phyloP scores from a whole-genome alignment of 2,888 invertebrate genomes.

The Linyphia triangularis region DNA sequence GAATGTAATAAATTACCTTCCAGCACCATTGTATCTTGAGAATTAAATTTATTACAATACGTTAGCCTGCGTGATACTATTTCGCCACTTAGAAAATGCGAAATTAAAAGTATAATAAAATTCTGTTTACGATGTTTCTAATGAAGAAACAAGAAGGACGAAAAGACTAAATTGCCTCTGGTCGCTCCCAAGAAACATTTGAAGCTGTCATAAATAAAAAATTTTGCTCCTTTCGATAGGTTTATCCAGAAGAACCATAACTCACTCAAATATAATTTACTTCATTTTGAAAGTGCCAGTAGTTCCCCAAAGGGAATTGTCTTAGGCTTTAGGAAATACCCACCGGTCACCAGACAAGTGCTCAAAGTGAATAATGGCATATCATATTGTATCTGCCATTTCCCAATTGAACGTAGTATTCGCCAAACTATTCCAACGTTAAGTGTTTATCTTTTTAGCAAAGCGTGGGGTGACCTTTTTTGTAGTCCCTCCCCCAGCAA shows the following conservation, averaged over 20 bases:
- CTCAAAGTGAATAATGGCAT: constrained; percentile 31
- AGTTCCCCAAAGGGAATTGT: constrained; percentile 2
- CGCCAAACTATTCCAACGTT: background rate
- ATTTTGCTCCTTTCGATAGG: constrained; percentile 27
- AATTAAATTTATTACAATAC: background rate
- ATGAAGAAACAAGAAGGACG: background rate
- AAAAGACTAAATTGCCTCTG: background rate
- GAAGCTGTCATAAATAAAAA: constrained; percentile 30
- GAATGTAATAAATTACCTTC: no score
- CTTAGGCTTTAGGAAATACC: constrained; percentile 19
- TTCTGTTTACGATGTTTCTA: background rate
- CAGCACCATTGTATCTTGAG: no score
- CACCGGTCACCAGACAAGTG: background rate
- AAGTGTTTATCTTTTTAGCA: constrained; percentile 13
- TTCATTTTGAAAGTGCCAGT: constrained; percentile 32
- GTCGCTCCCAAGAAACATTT: background rate
- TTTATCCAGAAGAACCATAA: constrained; percentile 35
- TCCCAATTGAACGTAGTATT: background rate
- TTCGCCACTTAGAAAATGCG: background rate
- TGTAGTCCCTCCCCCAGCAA: constrained; percentile 13
- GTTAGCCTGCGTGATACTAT: background rate
- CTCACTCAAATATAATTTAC: constrained; percentile 37
- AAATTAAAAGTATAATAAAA: background rate
- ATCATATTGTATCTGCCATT: constrained; percentile 32
- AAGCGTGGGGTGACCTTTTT: constrained; percentile 26